Conservation (phyloP, 2,113 vertebrate genomes). For the Paraplagusia blochii region DNA sequence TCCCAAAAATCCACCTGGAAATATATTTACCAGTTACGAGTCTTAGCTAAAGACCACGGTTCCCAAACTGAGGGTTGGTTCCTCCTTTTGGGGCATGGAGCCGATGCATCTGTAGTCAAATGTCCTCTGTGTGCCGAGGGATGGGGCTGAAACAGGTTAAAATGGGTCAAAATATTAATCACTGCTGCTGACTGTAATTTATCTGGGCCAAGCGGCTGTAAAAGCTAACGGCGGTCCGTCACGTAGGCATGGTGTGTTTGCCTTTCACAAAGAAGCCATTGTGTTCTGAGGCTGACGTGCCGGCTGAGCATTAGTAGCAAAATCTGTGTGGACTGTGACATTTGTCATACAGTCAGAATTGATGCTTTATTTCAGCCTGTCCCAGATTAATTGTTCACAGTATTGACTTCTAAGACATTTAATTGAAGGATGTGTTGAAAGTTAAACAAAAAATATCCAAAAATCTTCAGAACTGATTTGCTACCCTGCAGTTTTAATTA, state of each 20-base stretch:
- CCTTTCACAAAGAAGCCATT: conserved; percentile 14
- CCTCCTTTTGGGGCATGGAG: no score
- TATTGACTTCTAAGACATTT: conserved; percentile 5
- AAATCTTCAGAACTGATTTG: no score
- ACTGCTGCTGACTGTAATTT: not conserved
- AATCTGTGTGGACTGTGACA: not conserved
- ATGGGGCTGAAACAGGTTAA: no score
- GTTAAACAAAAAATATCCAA: no score
- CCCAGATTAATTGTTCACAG: conserved; percentile 3
- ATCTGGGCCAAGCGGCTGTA: not conserved
- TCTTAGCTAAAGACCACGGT: no score
- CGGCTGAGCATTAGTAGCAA: conserved; percentile 11
- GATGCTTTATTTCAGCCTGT: conserved; percentile 10
- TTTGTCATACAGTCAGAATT: conserved; percentile 21
- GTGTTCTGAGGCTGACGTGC: conserved; percentile 19
- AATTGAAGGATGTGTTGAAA: not conserved
- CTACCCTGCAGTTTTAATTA: no score
- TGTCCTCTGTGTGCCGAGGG: no score
- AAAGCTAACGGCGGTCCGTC: conserved; percentile 1
- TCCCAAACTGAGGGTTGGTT: no score
- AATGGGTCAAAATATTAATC: not conserved
- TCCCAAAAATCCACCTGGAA: no score
- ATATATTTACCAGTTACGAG: no score
- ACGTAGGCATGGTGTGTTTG: conserved; percentile 6
- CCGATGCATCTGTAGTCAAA: no score